Evolutionary conservation across 2,113 vertebrate genomes (phyloP), one percentile per base, ranked within the genome.

Genomic region (Octodon degus): DNA sequence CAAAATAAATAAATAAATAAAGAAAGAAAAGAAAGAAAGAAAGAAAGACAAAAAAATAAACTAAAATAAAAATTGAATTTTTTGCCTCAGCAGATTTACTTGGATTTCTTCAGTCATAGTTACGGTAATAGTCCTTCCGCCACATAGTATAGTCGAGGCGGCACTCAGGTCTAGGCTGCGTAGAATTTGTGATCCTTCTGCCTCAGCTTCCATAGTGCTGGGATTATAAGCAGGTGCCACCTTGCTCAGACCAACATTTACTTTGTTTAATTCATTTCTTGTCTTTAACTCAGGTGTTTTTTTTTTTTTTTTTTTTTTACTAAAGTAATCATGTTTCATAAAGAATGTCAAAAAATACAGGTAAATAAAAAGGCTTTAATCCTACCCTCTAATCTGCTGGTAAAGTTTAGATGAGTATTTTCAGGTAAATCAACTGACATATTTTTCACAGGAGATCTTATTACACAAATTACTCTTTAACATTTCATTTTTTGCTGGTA

Each of bases 261-360:
- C 27, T 43, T 95, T 79, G 7, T 87, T 87, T 87, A 92, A 86
- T 47, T 93, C n/a, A 9, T 83, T 92, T 93, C 32, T 60, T 95
- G 86, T 34, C 5, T 87, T 92, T 89, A 89, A 80, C 47, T 89
- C 17, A 84, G 22, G 79, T 91, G 25, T 86, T 11, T 94, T 19
- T 81, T 55, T 74, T 89, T 32, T 86, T 11, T 94, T 19, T 32
- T 86, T 11, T 94, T 19, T 81, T 55, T 74, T 89, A 67, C 20
- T n/a, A 90, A 68, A 89, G 63, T n/a, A 60, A 76, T 16, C 17
- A 5, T 58, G 2, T 94, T 80, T 70, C 67, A 63, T 87, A 27
- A 81, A 90, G 58, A 90, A n/a, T 32, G 72, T 93, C 60, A 96
- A 79, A 81, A 89, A 90, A 79, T 50, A 87, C 32, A 80, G 79